phyloP scores from a whole-genome alignment of 2,888 invertebrate species.

The Pachydiplax longipennis region DNA sequence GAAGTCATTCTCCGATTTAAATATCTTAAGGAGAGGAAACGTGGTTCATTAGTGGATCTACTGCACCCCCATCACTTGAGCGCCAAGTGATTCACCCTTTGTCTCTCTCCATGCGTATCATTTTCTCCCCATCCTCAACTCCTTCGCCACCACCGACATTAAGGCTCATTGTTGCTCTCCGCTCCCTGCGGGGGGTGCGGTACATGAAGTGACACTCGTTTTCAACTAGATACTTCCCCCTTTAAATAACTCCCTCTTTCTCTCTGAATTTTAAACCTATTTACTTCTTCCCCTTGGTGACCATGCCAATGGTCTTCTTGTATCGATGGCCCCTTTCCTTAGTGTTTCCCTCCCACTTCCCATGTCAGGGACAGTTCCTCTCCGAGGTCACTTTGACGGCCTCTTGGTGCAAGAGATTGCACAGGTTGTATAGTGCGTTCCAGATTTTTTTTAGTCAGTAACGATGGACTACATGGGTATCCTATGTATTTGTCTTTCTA shows the following conservation, averaged over 20 bases:
- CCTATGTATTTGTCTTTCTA: too few species aligned
- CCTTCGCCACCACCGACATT: not conserved
- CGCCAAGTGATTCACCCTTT: conserved; percentile 22
- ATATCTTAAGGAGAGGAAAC: not conserved
- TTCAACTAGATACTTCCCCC: conserved; percentile 18
- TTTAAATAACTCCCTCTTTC: not conserved
- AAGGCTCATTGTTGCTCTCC: conserved; percentile 33
- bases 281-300: not conserved
- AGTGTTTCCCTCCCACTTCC: not conserved
- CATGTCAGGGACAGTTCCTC: not conserved
- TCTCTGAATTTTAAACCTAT: not conserved
- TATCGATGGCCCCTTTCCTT: not conserved
- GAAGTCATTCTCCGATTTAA: not conserved
- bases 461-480: too few species aligned
- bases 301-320: not conserved
- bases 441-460: too few species aligned
- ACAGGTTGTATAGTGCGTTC: too few species aligned
- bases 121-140: not conserved
- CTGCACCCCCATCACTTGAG: not conserved
- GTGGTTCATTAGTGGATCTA: not conserved
- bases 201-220: not conserved
- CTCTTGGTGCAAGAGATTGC: too few species aligned
- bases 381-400: too few species aligned
- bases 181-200: not conserved
- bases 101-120: not conserved